Evolutionary conservation across 1,140 invertebrate species (phyloP).

Genomic region (Adelges cooleyi): DNA sequence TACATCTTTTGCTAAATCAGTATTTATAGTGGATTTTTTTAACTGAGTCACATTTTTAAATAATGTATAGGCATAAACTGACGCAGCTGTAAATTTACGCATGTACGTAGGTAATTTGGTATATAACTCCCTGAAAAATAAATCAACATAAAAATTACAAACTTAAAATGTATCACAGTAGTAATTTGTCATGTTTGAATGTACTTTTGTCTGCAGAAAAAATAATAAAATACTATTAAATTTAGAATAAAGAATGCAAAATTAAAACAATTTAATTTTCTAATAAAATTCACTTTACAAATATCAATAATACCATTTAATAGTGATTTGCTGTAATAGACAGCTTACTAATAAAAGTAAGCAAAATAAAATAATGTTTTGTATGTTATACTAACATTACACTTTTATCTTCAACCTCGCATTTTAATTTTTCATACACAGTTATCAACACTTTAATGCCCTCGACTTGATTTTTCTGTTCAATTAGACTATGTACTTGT

Average conservation of each 20-base stretch:
- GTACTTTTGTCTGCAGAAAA: no score
- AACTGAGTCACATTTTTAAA: slow-evolving; percentile 8
- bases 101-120: neutral
- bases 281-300: no score
- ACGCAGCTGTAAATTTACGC: slow-evolving; percentile 8
- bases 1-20: neutral
- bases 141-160: no score
- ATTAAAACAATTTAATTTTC: no score
- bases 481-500: neutral
- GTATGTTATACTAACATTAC: neutral
- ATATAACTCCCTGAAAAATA: neutral
- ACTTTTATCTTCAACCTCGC: neutral
- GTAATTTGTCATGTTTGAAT: no score
- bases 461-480: slow-evolving; percentile 6
- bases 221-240: no score
- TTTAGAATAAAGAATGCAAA: no score
- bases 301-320: no score
- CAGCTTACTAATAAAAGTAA: no score
- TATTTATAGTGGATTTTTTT: neutral
- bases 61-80: slow-evolving; percentile 3
- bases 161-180: no score
- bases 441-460: neutral
- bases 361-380: no score
- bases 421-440: neutral
- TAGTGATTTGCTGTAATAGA: no score